Evolutionary conservation across 2,797 vertebrate genomes (phyloP).

Genomic region (Cuniculus paca): DNA sequence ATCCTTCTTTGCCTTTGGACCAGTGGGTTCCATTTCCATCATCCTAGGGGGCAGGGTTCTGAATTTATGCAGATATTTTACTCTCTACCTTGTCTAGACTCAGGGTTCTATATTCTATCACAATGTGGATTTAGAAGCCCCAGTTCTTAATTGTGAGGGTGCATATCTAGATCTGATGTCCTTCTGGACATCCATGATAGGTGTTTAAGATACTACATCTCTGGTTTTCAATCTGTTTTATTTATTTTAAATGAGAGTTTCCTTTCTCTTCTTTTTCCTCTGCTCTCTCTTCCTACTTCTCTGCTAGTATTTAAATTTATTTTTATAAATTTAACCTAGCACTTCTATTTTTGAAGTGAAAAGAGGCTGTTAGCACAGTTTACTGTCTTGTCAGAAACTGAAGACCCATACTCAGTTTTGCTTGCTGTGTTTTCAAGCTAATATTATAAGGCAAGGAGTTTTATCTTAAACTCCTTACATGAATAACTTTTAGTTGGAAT

Average conservation of each 20-base stretch:
- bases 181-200: background rate
- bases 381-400: conserved; percentile 38
- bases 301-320: conserved; percentile 7
- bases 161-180: background rate
- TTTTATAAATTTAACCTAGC: background rate
- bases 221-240: background rate
- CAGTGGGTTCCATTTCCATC: background rate
- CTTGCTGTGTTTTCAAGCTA: conserved; percentile 44
- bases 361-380: background rate
- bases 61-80: background rate
- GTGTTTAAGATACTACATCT: background rate
- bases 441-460: conserved; percentile 42
- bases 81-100: background rate
- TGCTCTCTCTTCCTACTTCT: background rate
- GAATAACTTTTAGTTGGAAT: conserved; percentile 19
- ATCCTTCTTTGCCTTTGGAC: background rate
- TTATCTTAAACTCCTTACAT: conserved; percentile 44
- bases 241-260: background rate
- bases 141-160: background rate
- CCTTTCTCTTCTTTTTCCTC: background rate
- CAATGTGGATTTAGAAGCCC: background rate
- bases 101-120: background rate
- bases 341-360: conserved; percentile 31
- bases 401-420: conserved; percentile 30
- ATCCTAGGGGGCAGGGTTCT: background rate